Evolutionary conservation across 2,113 vertebrate genomes (phyloP).

Genomic region (Ovibos moschatus): DNA sequence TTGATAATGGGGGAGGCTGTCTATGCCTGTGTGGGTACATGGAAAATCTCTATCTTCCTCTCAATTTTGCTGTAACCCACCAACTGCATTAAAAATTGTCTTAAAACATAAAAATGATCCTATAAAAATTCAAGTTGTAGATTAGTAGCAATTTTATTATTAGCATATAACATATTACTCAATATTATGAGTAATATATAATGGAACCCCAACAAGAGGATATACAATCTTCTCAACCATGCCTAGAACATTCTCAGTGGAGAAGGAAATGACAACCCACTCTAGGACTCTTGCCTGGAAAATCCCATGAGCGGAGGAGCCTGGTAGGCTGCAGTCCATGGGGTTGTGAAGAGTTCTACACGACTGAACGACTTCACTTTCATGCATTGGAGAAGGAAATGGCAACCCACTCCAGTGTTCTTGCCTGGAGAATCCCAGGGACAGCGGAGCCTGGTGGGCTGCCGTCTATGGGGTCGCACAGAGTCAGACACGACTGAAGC

Average conservation of each 20-base stretch:
- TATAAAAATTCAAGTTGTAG: neutral
- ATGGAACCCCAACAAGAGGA: neutral
- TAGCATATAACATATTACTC: neutral
- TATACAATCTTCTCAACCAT: neutral
- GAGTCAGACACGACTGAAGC: accelerated
- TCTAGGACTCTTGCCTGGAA: too few relatives aligned
- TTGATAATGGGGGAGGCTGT: neutral
- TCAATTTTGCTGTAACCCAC: neutral
- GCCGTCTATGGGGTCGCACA: too few relatives aligned
- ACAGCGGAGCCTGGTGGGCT: accelerated
- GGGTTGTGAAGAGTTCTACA: accelerated
- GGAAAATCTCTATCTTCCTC: neutral
- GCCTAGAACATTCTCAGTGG: neutral
- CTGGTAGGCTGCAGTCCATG: too few relatives aligned
- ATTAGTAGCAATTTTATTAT: neutral
- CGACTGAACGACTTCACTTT: too few relatives aligned
- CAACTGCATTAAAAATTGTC: neutral
- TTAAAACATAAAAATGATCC: neutral
- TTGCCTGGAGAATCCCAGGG: too few relatives aligned
- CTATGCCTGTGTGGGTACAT: neutral
- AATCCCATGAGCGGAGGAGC: too few relatives aligned
- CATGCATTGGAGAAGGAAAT: too few relatives aligned
- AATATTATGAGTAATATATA: neutral
- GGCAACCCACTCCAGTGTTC: too few relatives aligned
- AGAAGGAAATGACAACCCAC: too few relatives aligned